phyloP scores from a whole-genome alignment of 2,113 vertebrate species.

The Cyprinus carpio region DNA sequence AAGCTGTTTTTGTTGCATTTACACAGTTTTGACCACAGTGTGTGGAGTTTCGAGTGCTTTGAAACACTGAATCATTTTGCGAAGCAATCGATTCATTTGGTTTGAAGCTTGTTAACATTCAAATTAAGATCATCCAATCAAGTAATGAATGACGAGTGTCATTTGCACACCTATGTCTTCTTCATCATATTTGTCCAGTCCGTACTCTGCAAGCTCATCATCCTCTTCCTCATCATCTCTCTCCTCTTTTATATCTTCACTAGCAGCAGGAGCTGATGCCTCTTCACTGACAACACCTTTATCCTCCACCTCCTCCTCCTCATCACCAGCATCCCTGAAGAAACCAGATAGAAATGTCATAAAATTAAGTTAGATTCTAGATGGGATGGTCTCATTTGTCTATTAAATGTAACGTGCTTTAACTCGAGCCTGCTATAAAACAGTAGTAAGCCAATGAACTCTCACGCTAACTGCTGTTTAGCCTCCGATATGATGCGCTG shows the following conservation, averaged over 20 bases:
- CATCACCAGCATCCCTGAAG: slow-evolving; percentile 66
- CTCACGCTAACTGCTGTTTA: slow-evolving; percentile 71
- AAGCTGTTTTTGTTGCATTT: no score
- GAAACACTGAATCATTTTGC: no score
- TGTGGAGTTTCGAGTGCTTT: no score
- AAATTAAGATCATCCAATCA: no score
- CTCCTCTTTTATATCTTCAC: slow-evolving; percentile 24
- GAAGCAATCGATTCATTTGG: no score
- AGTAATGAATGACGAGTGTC: no score
- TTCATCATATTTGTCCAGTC: slow-evolving; percentile 89
- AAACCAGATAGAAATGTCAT: background rate
- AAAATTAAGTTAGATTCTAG: background rate
- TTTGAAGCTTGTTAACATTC: no score
- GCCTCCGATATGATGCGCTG: slow-evolving; percentile 76
- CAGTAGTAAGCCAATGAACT: background rate
- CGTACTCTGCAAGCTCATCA: slow-evolving; percentile 86
- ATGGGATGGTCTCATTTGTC: background rate
- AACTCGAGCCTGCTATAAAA: background rate
- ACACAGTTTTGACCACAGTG: no score
- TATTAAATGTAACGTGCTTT: background rate
- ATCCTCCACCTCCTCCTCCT: slow-evolving; percentile 73
- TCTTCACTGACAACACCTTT: slow-evolving; percentile 59
- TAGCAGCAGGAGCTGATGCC: slow-evolving; percentile 42
- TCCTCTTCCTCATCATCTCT: slow-evolving; percentile 55
- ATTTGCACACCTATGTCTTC: slow-evolving; percentile 76